Evolutionary conservation across 2,888 invertebrate species (phyloP).

Genomic region (Troides oblongomaculatus): DNA sequence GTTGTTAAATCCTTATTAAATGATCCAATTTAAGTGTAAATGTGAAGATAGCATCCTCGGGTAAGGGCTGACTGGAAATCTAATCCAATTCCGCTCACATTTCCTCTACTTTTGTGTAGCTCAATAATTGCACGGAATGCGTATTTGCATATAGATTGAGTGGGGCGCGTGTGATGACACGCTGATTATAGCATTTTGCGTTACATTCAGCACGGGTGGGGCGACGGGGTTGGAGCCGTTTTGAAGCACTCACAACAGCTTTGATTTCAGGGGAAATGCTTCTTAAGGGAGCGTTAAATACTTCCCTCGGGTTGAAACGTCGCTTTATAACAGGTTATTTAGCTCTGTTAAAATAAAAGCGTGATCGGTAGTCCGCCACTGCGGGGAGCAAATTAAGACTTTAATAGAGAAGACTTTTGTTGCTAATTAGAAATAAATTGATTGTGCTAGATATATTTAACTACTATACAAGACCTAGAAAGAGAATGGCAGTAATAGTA

Average conservation of each 20-base stretch:
- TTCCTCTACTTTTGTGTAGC: constrained; percentile 17
- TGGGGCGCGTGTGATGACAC: constrained; percentile 43
- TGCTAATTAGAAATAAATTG: no score
- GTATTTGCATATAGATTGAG: constrained; percentile 72
- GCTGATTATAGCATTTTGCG: constrained; percentile 24
- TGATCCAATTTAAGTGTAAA: neutral
- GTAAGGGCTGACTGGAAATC: constrained; percentile 6
- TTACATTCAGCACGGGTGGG: constrained; percentile 17
- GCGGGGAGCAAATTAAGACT: no score
- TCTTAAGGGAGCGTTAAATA: constrained; percentile 4
- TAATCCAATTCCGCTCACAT: constrained; percentile 10
- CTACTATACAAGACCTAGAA: no score
- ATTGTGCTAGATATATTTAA: no score
- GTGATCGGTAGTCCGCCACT: no score
- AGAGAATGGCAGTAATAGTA: no score
- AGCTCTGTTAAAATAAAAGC: no score
- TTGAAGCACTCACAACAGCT: constrained; percentile 20
- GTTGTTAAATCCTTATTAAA: no score
- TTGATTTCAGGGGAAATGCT: constrained; percentile 19
- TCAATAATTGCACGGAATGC: constrained; percentile 26
- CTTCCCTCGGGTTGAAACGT: no score
- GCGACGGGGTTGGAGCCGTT: constrained; percentile 23
- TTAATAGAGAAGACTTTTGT: no score
- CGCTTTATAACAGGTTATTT: constrained; percentile 1
- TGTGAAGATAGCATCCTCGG: neutral